Conservation (phyloP, 2,113 vertebrate species). For the Oceanodroma tethys region DNA sequence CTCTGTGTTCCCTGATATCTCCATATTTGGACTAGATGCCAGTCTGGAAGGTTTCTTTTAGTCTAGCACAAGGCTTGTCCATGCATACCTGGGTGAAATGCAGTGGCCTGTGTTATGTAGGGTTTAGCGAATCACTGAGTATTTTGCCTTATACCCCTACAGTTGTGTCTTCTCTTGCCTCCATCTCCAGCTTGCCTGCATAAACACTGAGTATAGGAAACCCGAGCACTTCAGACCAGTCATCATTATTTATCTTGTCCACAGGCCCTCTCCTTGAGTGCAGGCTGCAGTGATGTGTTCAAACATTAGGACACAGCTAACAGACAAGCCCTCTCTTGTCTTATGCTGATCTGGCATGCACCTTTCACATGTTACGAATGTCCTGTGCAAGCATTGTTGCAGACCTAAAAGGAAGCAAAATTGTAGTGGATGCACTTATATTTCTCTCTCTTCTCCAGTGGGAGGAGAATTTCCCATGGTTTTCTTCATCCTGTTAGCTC, state of each 20-base stretch:
- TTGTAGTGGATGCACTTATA: background rate
- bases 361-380: rapidly evolving
- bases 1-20: background rate
- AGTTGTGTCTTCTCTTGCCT: background rate
- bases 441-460: background rate
- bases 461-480: background rate
- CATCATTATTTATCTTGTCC: background rate
- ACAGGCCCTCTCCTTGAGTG: background rate
- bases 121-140: background rate
- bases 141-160: background rate
- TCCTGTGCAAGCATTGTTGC: background rate
- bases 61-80: background rate
- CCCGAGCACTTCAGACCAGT: background rate
- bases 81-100: background rate
- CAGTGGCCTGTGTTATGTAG: background rate
- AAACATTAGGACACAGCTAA: background rate
- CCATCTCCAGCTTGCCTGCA: background rate
- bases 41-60: background rate
- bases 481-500: background rate
- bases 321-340: background rate
- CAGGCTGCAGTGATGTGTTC: background rate
- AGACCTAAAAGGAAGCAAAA: background rate
- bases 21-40: background rate
- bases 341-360: background rate
- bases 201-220: background rate